Base-by-base conservation (phyloP, 2,797 vertebrate genomes). In the Rhyacichthys aspro region DNA sequence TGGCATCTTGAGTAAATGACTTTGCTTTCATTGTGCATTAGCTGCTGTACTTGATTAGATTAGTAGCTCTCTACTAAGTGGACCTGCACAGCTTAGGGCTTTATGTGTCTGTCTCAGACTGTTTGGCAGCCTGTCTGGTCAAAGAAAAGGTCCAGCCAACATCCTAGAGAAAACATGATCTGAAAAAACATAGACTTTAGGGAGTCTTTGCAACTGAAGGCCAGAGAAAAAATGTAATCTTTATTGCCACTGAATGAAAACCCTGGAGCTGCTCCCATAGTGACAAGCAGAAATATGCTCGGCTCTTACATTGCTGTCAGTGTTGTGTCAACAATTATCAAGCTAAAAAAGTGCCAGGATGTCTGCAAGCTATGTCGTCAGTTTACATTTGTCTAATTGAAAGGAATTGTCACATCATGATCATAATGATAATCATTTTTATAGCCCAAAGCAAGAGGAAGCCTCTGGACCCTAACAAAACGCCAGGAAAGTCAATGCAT, bases 1-100 rank as follows among this genome's bases (percentile, higher is more conserved):
- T 78, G 76, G 63, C 71, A 63, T 79, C 74, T 78, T 28, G 4
- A 78, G 60, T 74, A 76, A 89, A 81, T 59, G 43, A 78, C 63
- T 83, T 70, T 83, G 77, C 84, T 83, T 86, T 86, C 78, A 76
- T 76, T 84, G 79, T 84, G 72, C 83, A 89, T 89, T 88, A 89
- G 81, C 82, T 63, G 73, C 76, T 82, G 37, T 45, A 59, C 78
- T 70, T 83, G 73, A 89, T 89, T 75, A 79, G 76, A 90, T 90
- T 74, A 84, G 76, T 71, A 70, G 76, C 77, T 86, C 67, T 82
- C 56, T 54, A 58, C 80, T 80, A 84, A 87, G 76, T 79, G 82
- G 76, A 83, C 81, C 73, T 80, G 74, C 68, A 71, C 74, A 82
- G 81, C 82, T 82, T 16, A 59, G 42, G 65, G 55, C 79, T 80